Evolutionary conservation across 1,140 invertebrate genomes (phyloP).

Genomic region (Hylaeus volcanicus): DNA sequence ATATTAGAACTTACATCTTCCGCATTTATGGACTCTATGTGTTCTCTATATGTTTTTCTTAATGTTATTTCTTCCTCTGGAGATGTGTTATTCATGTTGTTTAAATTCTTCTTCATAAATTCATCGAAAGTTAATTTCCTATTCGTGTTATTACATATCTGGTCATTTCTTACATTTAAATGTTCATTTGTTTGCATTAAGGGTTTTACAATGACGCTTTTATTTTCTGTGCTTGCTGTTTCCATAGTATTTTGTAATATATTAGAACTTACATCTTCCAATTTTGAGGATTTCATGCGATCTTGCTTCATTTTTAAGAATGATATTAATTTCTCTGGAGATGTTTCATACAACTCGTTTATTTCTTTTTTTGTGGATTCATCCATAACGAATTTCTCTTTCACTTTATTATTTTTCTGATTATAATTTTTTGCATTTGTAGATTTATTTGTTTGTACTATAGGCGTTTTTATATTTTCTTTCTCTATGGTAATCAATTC

Average conservation of each 20-base stretch:
- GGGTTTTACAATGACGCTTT: background rate
- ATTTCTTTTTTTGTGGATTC: slow-evolving; percentile 54
- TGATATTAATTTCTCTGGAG: slow-evolving; percentile 23
- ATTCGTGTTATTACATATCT: background rate
- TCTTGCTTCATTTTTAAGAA: slow-evolving; percentile 36
- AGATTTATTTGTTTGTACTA: background rate
- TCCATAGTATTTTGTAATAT: background rate
- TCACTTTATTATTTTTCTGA: background rate
- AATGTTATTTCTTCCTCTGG: slow-evolving; percentile 35
- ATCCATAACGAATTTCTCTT: slow-evolving; percentile 32
- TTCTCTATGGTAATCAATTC: background rate
- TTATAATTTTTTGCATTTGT: background rate
- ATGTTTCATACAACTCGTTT: background rate
- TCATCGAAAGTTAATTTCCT: slow-evolving; percentile 42
- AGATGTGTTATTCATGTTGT: slow-evolving; percentile 4
- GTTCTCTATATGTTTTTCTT: slow-evolving; percentile 33
- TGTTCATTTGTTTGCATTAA: no score
- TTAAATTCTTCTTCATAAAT: slow-evolving; percentile 54
- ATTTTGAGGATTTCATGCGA: background rate
- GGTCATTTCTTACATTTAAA: background rate
- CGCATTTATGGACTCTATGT: slow-evolving; percentile 5
- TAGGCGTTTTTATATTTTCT: slow-evolving; percentile 1
- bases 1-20: background rate
- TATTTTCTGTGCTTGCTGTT: background rate
- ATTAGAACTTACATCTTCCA: background rate